phyloP scores from a whole-genome alignment of 2,888 invertebrate species.

The Neocrepidodera transversa region DNA sequence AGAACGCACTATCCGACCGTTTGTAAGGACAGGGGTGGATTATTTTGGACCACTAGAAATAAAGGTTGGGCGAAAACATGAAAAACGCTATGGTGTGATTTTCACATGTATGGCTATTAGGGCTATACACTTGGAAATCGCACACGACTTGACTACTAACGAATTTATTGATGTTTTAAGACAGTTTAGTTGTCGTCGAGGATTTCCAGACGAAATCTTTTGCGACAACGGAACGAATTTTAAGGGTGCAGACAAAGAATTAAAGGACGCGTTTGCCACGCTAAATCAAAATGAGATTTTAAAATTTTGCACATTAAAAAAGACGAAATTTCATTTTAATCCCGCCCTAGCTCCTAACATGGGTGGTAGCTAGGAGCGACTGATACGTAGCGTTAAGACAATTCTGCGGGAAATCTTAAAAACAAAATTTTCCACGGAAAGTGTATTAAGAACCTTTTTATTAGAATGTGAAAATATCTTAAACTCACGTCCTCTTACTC shows the following conservation, averaged over 20 bases:
- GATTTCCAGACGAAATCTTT: constrained; percentile 39
- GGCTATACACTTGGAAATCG: constrained; percentile 21
- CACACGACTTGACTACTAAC: constrained; percentile 16
- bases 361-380: no score
- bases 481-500: no score
- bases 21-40: constrained; percentile 26
- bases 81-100: constrained; percentile 12
- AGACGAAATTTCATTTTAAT: no score
- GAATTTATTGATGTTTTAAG: constrained; percentile 10
- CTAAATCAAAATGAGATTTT: no score
- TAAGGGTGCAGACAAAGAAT: constrained; percentile 5
- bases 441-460: no score
- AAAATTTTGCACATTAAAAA: no score
- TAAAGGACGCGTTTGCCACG: no score
- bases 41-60: constrained; percentile 23
- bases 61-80: constrained; percentile 1
- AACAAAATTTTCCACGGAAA: no score
- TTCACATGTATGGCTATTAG: constrained; percentile 23
- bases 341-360: no score
- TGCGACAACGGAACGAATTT: constrained; percentile 10
- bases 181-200: constrained; percentile 18
- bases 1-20: constrained; percentile 19
- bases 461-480: no score
- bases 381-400: no score
- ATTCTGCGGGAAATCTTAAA: no score